Evolutionary conservation across 1,140 invertebrate genomes (phyloP).

Genomic region (Drosophila kepulauana): DNA sequence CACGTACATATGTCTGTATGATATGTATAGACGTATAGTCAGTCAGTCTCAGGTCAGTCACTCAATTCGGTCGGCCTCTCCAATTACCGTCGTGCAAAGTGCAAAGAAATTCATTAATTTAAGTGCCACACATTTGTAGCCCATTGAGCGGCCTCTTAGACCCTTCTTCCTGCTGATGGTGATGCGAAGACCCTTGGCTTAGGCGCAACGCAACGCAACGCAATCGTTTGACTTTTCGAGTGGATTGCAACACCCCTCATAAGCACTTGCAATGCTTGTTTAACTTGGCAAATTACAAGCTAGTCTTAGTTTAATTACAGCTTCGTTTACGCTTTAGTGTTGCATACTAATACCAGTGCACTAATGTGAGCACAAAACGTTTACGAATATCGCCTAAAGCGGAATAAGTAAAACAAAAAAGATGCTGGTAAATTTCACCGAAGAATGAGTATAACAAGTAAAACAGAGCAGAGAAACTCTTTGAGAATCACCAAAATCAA

Average conservation of each 20-base stretch:
- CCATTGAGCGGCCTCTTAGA: constrained; percentile 63
- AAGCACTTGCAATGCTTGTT: not conserved
- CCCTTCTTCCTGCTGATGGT: not conserved
- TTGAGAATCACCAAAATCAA: no score
- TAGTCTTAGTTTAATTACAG: constrained; percentile 10
- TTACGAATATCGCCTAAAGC: constrained; percentile 10
- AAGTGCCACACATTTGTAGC: constrained; percentile 81
- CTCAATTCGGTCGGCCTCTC: constrained; percentile 37
- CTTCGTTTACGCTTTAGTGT: not conserved
- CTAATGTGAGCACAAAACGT: not conserved
- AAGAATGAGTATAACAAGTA: no score
- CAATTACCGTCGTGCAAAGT: constrained; percentile 64
- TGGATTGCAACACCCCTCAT: constrained; percentile 12
- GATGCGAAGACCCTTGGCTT: not conserved
- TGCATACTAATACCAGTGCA: not conserved
- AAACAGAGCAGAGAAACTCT: no score
- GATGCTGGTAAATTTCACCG: no score
- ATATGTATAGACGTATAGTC: constrained; percentile 5
- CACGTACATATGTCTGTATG: not conserved
- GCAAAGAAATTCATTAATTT: constrained; percentile 83
- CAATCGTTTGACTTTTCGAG: not conserved
- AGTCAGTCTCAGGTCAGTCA: constrained; percentile 31
- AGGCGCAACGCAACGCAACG: not conserved
- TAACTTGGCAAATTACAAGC: constrained; percentile 37
- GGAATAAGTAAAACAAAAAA: not conserved